These are phyloP conservation scores for Phylloscopus collybita DNA, from an alignment of 2,797 vertebrate genomes.

Conservation along the genomic window DNA sequence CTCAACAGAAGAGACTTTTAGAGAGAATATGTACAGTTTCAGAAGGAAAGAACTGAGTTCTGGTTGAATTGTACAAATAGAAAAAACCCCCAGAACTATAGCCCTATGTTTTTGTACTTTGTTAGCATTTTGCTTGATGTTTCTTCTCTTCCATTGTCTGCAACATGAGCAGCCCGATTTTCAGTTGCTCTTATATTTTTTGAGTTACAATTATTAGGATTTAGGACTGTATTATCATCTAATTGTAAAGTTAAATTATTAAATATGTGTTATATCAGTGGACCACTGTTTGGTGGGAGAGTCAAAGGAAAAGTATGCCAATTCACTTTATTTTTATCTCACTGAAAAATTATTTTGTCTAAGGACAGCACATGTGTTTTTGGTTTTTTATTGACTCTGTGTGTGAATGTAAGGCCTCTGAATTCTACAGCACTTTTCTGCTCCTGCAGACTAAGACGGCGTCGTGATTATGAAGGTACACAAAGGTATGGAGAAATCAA, in stretches of 20 bases:
- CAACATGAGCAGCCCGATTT: not conserved
- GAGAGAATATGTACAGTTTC: not conserved
- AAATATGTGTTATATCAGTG: not conserved
- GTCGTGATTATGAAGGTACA: constrained; percentile 77
- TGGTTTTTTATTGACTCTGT: not conserved
- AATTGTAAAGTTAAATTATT: not conserved
- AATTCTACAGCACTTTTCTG: not conserved
- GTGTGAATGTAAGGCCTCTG: not conserved
- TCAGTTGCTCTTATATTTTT: not conserved
- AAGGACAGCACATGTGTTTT: not conserved
- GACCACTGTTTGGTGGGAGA: not conserved
- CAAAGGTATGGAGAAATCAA: constrained; percentile 76
- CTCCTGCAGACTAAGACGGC: constrained; percentile 79
- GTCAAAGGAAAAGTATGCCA: not conserved
- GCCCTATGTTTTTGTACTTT: not conserved
- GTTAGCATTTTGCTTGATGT: not conserved
- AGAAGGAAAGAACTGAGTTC: not conserved
- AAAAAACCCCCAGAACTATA: not conserved
- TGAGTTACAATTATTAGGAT: not conserved
- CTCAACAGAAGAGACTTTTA: not conserved
- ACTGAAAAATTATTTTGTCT: not conserved
- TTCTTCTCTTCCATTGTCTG: not conserved
- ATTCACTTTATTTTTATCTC: not conserved
- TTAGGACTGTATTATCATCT: not conserved
- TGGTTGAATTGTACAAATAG: not conserved